Conservation (phyloP, 2,888 invertebrate genomes). For the Prosapia bicincta region DNA sequence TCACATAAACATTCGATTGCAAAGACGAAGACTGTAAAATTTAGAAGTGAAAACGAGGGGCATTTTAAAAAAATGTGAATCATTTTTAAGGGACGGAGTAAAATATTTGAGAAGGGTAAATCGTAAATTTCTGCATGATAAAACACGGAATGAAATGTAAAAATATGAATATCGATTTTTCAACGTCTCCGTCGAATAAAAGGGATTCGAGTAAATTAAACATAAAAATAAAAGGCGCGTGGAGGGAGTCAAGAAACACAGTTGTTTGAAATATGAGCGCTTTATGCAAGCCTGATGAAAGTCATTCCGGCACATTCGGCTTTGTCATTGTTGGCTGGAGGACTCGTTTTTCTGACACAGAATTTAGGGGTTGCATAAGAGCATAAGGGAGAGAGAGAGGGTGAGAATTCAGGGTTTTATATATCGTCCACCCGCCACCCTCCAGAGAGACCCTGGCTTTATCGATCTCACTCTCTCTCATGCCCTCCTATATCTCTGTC, state of each 20-base stretch:
- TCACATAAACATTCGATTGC: too few relatives aligned
- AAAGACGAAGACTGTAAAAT: too few relatives aligned
- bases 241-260: not conserved
- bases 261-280: not conserved
- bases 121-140: not conserved
- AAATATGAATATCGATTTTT: not conserved
- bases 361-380: constrained; percentile 30
- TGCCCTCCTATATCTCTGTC: not conserved
- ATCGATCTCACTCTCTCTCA: constrained; percentile 19
- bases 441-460: constrained; percentile 16
- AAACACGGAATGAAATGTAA: not conserved
- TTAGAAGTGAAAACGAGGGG: too few relatives aligned
- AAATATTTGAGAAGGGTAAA: too few relatives aligned
- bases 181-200: not conserved
- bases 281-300: not conserved
- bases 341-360: constrained; percentile 22
- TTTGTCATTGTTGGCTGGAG: not conserved
- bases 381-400: constrained; percentile 26
- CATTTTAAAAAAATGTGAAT: too few relatives aligned
- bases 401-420: constrained; percentile 28
- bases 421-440: constrained; percentile 10
- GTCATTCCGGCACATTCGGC: not conserved
- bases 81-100: too few relatives aligned
- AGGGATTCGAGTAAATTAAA: not conserved
- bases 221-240: not conserved